Percentiles rank a stretch among this genome's conserved stretches.
Evolutionary conservation across 2,113 vertebrate species (phyloP).

Genomic region (Sialia sialis): DNA sequence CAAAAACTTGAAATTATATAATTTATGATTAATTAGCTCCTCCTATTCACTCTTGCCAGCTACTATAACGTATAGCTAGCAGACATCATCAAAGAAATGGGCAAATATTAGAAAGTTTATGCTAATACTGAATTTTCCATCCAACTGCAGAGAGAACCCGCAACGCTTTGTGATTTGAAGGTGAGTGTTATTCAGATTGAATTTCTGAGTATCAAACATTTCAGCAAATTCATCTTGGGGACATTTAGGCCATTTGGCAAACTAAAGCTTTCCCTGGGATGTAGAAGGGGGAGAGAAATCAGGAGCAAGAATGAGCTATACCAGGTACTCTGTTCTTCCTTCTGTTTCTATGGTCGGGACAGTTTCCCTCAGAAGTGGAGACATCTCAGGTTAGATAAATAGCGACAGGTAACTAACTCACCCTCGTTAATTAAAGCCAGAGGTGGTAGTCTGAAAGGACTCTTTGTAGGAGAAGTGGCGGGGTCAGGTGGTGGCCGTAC

Average conservation of each 20-base stretch:
- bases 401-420: slow-evolving; percentile 60
- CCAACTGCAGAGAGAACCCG: not conserved
- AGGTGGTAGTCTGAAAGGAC: slow-evolving; percentile 79
- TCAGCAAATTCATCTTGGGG: not conserved
- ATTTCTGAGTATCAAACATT: not conserved
- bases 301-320: not conserved
- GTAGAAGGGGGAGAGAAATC: not conserved
- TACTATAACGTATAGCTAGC: not conserved
- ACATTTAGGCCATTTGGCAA: not conserved
- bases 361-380: not conserved
- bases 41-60: not conserved
- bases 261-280: not conserved
- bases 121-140: not conserved
- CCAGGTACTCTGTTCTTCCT: not conserved
- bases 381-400: not conserved
- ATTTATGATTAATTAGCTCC: not conserved
- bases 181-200: rapidly evolving
- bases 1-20: not conserved
- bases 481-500: slow-evolving; percentile 74
- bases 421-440: slow-evolving; percentile 89
- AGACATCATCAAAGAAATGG: not conserved
- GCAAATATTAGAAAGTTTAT: not conserved
- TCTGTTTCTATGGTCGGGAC: rapidly evolving
- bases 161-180: not conserved
- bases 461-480: slow-evolving; percentile 80